Percentiles rank a stretch among this genome's conserved stretches.
Conservation (phyloP, 2,797 vertebrate genomes). For the Brachymystax lenok region DNA sequence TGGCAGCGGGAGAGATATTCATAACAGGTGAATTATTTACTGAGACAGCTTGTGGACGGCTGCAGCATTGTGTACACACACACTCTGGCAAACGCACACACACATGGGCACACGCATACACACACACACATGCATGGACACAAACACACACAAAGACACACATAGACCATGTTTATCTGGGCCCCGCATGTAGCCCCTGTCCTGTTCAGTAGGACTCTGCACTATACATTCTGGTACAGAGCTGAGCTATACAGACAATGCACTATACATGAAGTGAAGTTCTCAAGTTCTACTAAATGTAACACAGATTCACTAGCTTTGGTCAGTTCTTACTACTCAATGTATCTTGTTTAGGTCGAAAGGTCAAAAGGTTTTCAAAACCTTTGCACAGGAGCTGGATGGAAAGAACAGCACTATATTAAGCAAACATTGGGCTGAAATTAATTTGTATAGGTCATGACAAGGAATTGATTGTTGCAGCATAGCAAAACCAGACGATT, state of each 20-base stretch:
- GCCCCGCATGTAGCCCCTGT: not conserved
- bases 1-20: slow-evolving; percentile 3
- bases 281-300: not conserved
- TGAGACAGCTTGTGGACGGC: slow-evolving; percentile 8
- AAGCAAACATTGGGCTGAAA: no score
- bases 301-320: not conserved
- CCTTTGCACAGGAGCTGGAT: no score
- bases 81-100: not conserved
- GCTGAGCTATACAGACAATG: slow-evolving; percentile 8
- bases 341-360: no score
- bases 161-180: not conserved
- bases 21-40: slow-evolving; percentile 26
- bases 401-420: no score
- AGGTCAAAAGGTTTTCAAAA: no score
- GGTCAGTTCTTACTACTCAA: no score
- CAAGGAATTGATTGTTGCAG: not conserved
- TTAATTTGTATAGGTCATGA: not conserved
- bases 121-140: not conserved
- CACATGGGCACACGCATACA: not conserved
- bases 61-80: not conserved
- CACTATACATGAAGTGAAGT: slow-evolving; percentile 13
- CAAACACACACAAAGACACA: not conserved
- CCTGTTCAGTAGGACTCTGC: not conserved
- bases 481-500: not conserved
- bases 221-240: not conserved